Conservation (phyloP, 2,888 invertebrate genomes). For the Eueremaeus valkanovi region DNA sequence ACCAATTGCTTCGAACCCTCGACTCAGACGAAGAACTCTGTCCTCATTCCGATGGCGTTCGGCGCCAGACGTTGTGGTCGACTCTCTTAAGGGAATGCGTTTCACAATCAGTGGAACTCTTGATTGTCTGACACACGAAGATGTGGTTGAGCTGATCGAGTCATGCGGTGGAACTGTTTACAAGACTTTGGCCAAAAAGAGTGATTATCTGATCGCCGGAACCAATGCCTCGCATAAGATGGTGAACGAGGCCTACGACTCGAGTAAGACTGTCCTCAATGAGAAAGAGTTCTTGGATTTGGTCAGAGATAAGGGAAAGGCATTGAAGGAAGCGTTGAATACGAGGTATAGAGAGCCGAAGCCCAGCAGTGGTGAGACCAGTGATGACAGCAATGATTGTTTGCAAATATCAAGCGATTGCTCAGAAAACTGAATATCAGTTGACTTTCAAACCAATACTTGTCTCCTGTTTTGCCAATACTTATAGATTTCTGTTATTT, state of each 20-base stretch:
- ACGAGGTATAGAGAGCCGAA: background rate
- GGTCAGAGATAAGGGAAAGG: background rate
- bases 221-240: background rate
- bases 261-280: background rate
- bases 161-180: background rate
- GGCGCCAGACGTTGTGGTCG: background rate
- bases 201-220: background rate
- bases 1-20: no score
- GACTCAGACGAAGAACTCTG: background rate
- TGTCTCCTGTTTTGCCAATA: no score
- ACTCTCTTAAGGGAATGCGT: background rate
- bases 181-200: conserved; percentile 1
- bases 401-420: no score
- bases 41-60: background rate
- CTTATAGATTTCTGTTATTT: no score
- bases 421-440: no score
- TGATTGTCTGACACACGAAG: background rate
- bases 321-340: background rate
- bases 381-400: background rate
- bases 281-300: background rate
- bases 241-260: background rate
- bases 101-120: background rate
- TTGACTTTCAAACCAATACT: no score
- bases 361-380: background rate
- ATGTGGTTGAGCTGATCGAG: background rate